These are phyloP conservation scores for Odontomachus brunneus DNA, from an alignment of 1,140 invertebrate genomes.

Conservation along the genomic window DNA sequence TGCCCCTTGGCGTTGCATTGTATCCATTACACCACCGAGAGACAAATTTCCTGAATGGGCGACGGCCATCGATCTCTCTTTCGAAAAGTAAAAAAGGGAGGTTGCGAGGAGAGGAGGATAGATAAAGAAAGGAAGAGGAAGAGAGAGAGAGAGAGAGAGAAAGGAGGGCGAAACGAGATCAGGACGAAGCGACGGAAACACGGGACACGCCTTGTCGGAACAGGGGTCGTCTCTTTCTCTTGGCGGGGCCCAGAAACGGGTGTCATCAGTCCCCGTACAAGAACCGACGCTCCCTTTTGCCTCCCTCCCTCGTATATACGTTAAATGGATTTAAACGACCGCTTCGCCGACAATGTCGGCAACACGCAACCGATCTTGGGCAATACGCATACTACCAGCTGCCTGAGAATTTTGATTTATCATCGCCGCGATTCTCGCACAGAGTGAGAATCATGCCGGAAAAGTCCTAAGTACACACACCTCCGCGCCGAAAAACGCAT, in stretches of 20 bases:
- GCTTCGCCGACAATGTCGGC: conserved; percentile 62
- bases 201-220: conserved; percentile 69
- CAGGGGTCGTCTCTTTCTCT: conserved; percentile 61
- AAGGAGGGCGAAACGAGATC: conserved; percentile 54
- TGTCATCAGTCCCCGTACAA: not conserved
- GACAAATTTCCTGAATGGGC: conserved; percentile 67
- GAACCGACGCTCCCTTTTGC: conserved; percentile 34
- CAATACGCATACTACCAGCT: conserved; percentile 61
- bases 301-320: conserved; percentile 33
- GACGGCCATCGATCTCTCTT: conserved; percentile 67
- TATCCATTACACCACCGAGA: conserved; percentile 39
- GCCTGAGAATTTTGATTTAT: conserved; percentile 73
- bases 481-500: conserved; percentile 28
- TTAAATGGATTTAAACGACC: conserved; percentile 76
- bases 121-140: too few species aligned
- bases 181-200: conserved; percentile 65
- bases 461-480: conserved; percentile 66
- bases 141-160: conserved; percentile 20
- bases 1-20: conserved; percentile 9
- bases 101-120: not conserved
- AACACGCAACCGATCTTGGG: conserved; percentile 66
- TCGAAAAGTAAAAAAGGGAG: conserved; percentile 40
- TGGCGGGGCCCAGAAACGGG: conserved; percentile 52
- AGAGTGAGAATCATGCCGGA: conserved; percentile 13
- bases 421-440: conserved; percentile 57